Percentiles rank a stretch among this genome's conserved stretches.
Evolutionary conservation across 2,888 invertebrate species (phyloP).

Genomic region (Archips xylosteana): DNA sequence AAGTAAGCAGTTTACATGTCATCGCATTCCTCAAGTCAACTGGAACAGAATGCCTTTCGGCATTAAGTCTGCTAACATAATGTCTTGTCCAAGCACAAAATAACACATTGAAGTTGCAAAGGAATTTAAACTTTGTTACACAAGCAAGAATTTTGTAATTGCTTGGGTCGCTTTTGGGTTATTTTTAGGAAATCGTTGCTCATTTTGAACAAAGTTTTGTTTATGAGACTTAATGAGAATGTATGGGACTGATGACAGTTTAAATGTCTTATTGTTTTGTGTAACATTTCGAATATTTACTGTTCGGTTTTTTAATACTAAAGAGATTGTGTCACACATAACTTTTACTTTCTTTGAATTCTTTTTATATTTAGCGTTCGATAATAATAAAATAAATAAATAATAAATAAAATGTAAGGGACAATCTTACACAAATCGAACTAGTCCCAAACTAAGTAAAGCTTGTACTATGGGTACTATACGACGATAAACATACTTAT

Average conservation of each 20-base stretch:
- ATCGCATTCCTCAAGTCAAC: constrained; percentile 5
- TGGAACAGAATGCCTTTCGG: constrained; percentile 16
- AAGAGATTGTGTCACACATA: too few species aligned
- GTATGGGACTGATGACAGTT: constrained; percentile 56
- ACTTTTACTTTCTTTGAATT: too few species aligned
- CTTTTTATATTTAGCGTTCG: too few species aligned
- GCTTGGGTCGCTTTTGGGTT: constrained; percentile 11
- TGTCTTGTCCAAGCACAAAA: constrained; percentile 22
- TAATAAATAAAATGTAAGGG: too few species aligned
- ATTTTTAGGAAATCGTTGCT: constrained; percentile 42
- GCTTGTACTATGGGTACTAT: too few species aligned
- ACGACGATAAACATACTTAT: too few species aligned
- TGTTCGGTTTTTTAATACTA: not conserved
- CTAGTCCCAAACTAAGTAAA: too few species aligned
- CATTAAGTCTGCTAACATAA: constrained; percentile 6
- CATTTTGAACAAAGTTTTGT: constrained; percentile 45
- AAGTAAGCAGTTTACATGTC: constrained; percentile 1
- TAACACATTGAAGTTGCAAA: not conserved
- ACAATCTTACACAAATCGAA: too few species aligned
- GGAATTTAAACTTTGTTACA: not conserved
- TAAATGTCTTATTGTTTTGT: constrained; percentile 41
- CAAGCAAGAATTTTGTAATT: not conserved
- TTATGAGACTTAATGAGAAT: constrained; percentile 58
- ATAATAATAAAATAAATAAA: too few species aligned
- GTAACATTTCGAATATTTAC: not conserved